Evolutionary conservation across 1,140 invertebrate genomes (phyloP), one percentile per base, ranked within the genome.

Genomic region (Rhagoletis zephyria): DNA sequence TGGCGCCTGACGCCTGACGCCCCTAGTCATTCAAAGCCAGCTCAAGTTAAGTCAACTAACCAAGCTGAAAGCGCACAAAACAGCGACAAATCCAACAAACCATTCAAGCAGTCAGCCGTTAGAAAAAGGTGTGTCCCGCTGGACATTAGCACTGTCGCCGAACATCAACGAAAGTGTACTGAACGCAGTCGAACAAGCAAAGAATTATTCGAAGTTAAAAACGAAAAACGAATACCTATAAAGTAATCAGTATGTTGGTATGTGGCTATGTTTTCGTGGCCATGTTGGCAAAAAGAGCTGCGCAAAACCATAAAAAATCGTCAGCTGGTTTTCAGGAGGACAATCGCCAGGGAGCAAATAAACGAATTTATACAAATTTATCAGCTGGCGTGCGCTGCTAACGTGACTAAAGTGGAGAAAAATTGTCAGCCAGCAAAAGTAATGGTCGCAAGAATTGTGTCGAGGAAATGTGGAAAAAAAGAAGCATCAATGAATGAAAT

Each of bases 111-210:
- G 45, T 51, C 48, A 56, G 40, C 59, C 40, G n/a, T 48, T 51
- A 86, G 85, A 86, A 86, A 51, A 86, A 86, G 85, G 85, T 86
- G 60, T 86, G 59, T 86, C 85, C 63, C 85, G 59, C 30, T 61
- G 85, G 85, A 86, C 85, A 86, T 86, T 86, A 86, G 60, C 85
- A 65, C 74, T 81, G 74, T 81, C 74, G 74, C 74, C 48, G 48
- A 81, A 81, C n/a, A 81, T 81, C 48, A 81, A 48, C 74, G 48
- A 81, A 81, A 56, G 48, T 51, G 56, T 19, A 19, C 74, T 7
- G 56, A 56, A 19, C 16, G 16, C 48, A 81, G 74, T 81, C 19
- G 19, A 81, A 81, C 74, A 81, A 81, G 48, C 4, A n/a, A 56
- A 81, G 74, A 81, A 10, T 48, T 81, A 81, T 81, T 51, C 30